phyloP scores from a whole-genome alignment of 2,113 vertebrate species.

The Prochilodus magdalenae region DNA sequence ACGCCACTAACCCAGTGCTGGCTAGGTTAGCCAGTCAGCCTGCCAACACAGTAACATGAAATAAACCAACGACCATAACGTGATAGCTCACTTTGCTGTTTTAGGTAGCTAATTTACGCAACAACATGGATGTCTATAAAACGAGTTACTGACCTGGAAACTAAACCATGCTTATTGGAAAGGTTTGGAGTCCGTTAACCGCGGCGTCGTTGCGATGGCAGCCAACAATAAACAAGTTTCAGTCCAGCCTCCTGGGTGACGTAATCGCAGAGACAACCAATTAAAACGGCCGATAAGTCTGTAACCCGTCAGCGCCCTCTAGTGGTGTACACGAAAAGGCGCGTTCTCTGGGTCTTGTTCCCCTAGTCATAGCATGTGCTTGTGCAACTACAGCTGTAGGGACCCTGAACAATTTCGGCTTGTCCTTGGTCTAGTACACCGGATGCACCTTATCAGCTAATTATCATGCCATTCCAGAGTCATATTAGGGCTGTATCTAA shows the following conservation, averaged over 20 bases:
- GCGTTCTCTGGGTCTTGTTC: no score
- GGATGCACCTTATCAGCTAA: no score
- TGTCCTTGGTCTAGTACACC: no score
- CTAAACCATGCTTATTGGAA: neutral
- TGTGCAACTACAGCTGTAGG: no score
- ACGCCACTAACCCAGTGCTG: neutral
- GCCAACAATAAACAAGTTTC: constrained; percentile 41
- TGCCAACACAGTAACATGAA: neutral
- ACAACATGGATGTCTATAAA: neutral
- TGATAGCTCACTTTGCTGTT: neutral
- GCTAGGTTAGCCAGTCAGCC: neutral
- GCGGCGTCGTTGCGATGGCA: constrained; percentile 36
- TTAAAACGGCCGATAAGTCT: neutral
- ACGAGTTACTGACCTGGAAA: constrained; percentile 2
- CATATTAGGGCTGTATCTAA: no score
- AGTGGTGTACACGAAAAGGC: neutral
- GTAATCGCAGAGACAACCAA: neutral
- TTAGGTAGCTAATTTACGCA: neutral
- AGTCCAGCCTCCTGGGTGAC: constrained; percentile 5
- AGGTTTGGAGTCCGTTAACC: neutral
- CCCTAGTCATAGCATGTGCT: no score
- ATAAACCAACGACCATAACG: neutral
- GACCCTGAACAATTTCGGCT: no score
- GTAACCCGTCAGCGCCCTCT: neutral
- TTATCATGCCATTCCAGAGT: no score